These are phyloP conservation scores for Calycopis cecrops DNA, from an alignment of 1,140 invertebrate genomes.

Conservation along the genomic window DNA sequence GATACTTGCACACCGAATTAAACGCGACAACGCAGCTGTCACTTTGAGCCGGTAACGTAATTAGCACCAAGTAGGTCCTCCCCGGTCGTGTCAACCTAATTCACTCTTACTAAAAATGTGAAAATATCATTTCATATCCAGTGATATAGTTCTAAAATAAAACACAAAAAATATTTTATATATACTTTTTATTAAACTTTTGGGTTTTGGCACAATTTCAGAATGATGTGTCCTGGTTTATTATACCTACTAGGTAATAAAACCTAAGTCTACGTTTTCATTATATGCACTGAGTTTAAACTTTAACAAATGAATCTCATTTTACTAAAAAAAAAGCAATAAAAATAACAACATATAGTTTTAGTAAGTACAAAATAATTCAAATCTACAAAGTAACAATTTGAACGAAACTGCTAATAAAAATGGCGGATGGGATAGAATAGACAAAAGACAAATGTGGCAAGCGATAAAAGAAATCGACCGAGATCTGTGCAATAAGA, in stretches of 20 bases:
- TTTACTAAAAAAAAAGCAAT: slow-evolving; percentile 31
- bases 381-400: slow-evolving; percentile 19
- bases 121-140: too few relatives aligned
- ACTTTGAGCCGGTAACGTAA: too few relatives aligned
- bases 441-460: neutral
- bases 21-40: too few relatives aligned
- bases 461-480: slow-evolving; percentile 41
- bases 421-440: slow-evolving; percentile 13
- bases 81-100: too few relatives aligned
- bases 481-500: slow-evolving; percentile 54
- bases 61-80: too few relatives aligned
- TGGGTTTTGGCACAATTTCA: slow-evolving; percentile 73
- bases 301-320: slow-evolving; percentile 49
- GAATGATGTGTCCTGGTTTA: slow-evolving; percentile 70
- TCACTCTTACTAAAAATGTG: too few relatives aligned
- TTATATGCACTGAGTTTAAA: slow-evolving; percentile 32
- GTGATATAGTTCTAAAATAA: slow-evolving; percentile 30
- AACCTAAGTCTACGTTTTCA: slow-evolving; percentile 62
- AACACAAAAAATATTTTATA: slow-evolving; percentile 51
- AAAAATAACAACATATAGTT: slow-evolving; percentile 32
- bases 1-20: too few relatives aligned
- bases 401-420: slow-evolving; percentile 1
- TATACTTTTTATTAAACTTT: slow-evolving; percentile 72
- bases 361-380: slow-evolving; percentile 27
- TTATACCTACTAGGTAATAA: slow-evolving; percentile 62